phyloP scores from a whole-genome alignment of 1,140 invertebrate species.

The Pogonognathellus flavescens region DNA sequence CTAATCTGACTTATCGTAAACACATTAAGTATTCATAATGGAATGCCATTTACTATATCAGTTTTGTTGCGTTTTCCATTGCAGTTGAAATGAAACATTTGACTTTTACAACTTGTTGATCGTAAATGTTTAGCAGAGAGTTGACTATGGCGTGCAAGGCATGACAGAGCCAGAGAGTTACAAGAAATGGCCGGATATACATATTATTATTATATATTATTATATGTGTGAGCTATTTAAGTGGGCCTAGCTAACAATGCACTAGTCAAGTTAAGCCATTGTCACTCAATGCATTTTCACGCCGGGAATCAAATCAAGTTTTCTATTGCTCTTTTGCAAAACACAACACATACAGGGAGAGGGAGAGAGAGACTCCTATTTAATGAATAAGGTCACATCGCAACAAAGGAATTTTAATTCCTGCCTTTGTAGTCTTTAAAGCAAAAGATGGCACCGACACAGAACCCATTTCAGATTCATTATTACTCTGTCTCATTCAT shows the following conservation, averaged over 20 bases:
- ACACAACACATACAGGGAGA: background rate
- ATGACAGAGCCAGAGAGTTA: no score
- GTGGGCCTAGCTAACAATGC: background rate
- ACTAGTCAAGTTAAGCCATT: background rate
- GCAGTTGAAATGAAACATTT: no score
- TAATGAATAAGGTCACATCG: conserved; percentile 41
- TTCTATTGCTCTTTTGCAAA: conserved; percentile 18
- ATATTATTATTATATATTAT: no score
- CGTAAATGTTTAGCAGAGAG: no score
- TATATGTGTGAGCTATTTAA: no score
- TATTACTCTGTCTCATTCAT: conserved; percentile 28
- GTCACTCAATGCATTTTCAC: conserved; percentile 30
- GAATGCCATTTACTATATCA: background rate
- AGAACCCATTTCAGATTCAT: conserved; percentile 39
- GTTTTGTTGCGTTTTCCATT: no score
- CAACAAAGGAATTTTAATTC: conserved; percentile 47
- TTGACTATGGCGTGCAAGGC: no score
- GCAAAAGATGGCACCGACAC: conserved; percentile 43
- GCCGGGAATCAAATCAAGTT: conserved; percentile 44
- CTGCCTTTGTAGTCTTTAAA: conserved; percentile 35
- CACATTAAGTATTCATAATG: conserved; percentile 32
- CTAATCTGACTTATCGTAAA: conserved; percentile 39
- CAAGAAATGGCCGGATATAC: conserved; percentile 17
- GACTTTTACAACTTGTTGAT: no score
- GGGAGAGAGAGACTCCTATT: background rate